These are phyloP conservation scores for silkworm (Bombyx mori) DNA, from an alignment of 1,140 invertebrate genomes.

Conservation along the genomic window DNA sequence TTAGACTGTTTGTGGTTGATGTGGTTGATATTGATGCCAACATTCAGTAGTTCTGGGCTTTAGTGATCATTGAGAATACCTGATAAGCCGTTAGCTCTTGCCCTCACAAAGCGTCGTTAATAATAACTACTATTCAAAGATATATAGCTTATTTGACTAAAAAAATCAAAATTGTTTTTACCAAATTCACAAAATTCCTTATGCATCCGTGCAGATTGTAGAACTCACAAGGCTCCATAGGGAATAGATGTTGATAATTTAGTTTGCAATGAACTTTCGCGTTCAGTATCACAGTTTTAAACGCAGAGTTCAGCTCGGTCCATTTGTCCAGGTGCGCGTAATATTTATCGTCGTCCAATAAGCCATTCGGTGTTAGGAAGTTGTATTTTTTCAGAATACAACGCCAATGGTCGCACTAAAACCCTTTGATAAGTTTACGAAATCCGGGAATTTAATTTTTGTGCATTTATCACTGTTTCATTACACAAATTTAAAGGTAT, in stretches of 20 bases:
- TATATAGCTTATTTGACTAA: no score
- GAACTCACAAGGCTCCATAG: constrained; percentile 29
- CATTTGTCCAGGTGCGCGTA: constrained; percentile 35
- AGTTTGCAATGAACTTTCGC: constrained; percentile 35
- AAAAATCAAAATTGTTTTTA: constrained; percentile 11
- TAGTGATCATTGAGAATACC: no score
- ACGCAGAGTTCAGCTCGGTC: constrained; percentile 30
- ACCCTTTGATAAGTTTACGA: neutral
- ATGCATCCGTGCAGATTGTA: constrained; percentile 28
- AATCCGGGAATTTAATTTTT: no score
- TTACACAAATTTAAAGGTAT: no score
- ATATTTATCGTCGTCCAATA: constrained; percentile 29
- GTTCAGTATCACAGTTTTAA: constrained; percentile 23
- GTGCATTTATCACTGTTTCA: no score
- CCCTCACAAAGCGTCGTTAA: no score
- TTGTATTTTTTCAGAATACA: constrained; percentile 37
- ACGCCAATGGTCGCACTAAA: constrained; percentile 34
- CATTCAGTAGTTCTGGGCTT: no score
- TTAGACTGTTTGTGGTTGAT: no score
- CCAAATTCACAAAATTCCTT: constrained; percentile 29
- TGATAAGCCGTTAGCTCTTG: no score
- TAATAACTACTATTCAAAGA: no score
- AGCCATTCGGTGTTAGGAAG: constrained; percentile 18
- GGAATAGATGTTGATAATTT: constrained; percentile 15
- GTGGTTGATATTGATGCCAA: no score